Evolutionary conservation across 2,888 invertebrate genomes (phyloP), one percentile per base, ranked within the genome.

Genomic region (Drosophila fulvimacula): DNA sequence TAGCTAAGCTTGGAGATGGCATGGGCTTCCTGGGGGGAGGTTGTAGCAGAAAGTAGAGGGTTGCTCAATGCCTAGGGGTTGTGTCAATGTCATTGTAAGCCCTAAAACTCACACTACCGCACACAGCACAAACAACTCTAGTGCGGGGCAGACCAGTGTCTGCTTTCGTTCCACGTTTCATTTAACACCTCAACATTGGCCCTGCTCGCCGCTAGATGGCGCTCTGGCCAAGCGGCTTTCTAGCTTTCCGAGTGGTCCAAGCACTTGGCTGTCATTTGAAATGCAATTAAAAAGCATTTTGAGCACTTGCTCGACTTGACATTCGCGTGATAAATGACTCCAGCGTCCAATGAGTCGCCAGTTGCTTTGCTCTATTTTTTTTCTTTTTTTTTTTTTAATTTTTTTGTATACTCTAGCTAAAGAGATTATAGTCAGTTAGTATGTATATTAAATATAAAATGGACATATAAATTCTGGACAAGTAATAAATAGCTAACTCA

Each of bases 281-380:
- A 85, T 83, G 87, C 88, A 85, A 85, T 85, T 85, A 85, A 85
- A 88, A 85, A 79, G 73, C 81, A 81, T 79, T 87, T 88, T 83
- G 83, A 83, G 76, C 81, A 76, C 75, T 85, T 76, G 84, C 71
- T 63, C 83, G 68, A 71, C 82, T 73, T 87, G 82, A 81, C 82
- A 83, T 68, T 76, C 69, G 84, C 87, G 71, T 82, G 82, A 87
- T 83, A 74, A 82, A 82, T 82, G 84, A 75, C 71, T 68, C 66
- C 83, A 71, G 58, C 76, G 66, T 49, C 77, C 82, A 74, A 82
- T 85, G 82, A 82, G 73, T 61, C 64, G 58, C 17, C 52, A 36
- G 30, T 53, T 69, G 61, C 21, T 19, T 56, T 49, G 27, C 60
- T 42, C 24, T 17, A 27, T 15, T 42, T 53, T 19, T 5, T 17